A percentile compares a stretch with the other conserved stretches of the same genome.
phyloP scores from a whole-genome alignment of 2,888 invertebrate genomes.

The Caenorhabditis wallacei region DNA sequence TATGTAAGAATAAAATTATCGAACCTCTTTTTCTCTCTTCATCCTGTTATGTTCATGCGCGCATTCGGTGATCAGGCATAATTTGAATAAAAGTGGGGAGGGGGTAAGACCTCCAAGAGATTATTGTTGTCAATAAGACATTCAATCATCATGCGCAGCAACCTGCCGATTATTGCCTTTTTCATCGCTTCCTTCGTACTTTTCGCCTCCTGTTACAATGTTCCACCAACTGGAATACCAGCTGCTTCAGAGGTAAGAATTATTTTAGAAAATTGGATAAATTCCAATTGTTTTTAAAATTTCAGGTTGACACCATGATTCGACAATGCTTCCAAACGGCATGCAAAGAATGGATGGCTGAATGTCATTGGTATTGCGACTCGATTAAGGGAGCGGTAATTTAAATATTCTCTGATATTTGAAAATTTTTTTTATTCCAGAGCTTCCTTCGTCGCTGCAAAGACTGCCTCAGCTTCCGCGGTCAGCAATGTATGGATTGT shows the following conservation, averaged over 20 bases:
- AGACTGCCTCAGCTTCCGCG: constrained; percentile 76
- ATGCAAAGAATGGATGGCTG: constrained; percentile 80
- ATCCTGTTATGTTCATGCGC: constrained; percentile 4
- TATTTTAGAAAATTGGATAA: not conserved
- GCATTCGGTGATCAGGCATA: constrained; percentile 35
- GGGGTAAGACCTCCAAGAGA: constrained; percentile 21
- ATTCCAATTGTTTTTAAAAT: not conserved
- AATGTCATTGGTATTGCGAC: constrained; percentile 80
- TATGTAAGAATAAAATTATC: constrained; percentile 68
- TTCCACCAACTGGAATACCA: constrained; percentile 71
- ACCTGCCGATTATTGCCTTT: constrained; percentile 36
- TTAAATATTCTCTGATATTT: not conserved
- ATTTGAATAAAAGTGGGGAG: constrained; percentile 53
- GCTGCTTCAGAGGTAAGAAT: constrained; percentile 68
- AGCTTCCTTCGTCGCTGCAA: constrained; percentile 73
- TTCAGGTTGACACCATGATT: constrained; percentile 78
- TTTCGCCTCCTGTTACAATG: constrained; percentile 61
- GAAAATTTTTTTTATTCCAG: constrained; percentile 43
- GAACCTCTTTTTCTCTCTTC: constrained; percentile 42
- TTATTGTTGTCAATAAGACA: constrained; percentile 44
- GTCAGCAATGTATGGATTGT: constrained; percentile 77
- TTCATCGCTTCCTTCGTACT: constrained; percentile 37
- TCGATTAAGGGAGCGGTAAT: constrained; percentile 75
- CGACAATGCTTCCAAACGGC: constrained; percentile 77
- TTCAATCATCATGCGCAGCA: constrained; percentile 50